Evolutionary conservation across 2,888 invertebrate genomes (phyloP), one percentile per base, ranked within the genome.

Genomic region (Horisme vitalbata): DNA sequence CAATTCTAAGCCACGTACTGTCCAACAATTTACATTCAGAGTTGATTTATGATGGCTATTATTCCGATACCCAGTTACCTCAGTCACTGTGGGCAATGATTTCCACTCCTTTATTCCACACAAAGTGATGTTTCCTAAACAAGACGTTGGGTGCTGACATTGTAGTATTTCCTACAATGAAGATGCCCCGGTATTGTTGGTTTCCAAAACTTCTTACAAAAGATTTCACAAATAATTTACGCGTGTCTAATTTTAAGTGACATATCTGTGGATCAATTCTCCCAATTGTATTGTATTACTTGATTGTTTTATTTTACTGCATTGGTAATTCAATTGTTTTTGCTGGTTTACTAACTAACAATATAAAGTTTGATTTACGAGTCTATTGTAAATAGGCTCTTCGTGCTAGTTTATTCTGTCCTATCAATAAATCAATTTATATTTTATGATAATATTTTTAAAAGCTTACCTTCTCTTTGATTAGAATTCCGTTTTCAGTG

Each of bases 61-160:
- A 32, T 41, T 6, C 21, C 36, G 6, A 26, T 10, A 21, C 30
- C 38, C 26, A 31, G 12, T 20, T 11, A 24, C 33, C 11, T 30
- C 46, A 58, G 78, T 81, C 84, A 83, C 71, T 82, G 83, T 83
- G 83, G 85, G 75, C 80, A 49, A 63, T 63, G 70, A 65, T 69
- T 71, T 75, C 70, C 68, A 71, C 63, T 63, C 56, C 55, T 68
- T 77, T 75, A 71, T 75, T 63, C 60, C 41, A 57, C 59, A 65
- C 61, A 73, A 63, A 68, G 62, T 63, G 32, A 49, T 85, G 79
- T 85, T 83, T 81, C 64, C 64, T 78, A 80, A 86, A 86, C 82
- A 85, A 85, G 80, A 82, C 70, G 71, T 81, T 74, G 77, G 82
- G 71, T 64, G 73, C 63, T 59, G 31, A 61, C 61, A 75, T 78